Base-by-base conservation (phyloP, 2,888 invertebrate genomes). In the Lycophotia porphyrea region DNA sequence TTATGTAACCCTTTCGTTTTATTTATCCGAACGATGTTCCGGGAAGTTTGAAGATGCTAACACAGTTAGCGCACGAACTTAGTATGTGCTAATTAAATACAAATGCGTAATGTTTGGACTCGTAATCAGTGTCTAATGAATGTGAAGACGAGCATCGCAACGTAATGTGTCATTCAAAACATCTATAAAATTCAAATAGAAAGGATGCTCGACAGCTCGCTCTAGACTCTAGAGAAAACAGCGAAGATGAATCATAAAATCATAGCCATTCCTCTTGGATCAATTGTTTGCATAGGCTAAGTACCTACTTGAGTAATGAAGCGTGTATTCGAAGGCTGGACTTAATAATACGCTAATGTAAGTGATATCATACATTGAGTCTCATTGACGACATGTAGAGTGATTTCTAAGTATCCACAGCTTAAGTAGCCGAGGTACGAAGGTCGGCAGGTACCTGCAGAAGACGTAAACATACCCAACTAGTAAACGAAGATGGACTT, bases 1-100 rank as follows among this genome's bases (percentile, higher is more conserved):
- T 81, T 77, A 84, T 84, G 80, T 80, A 76, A 42, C 73, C 39
- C 75, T 77, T 83, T 89, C 74, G 87, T 87, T 89, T 89, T 72
- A 84, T 86, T 84, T 83, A 36, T 42, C 63, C 52, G 42, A 36
- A 36, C 2, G 24, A 52, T 71, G 36, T 61, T 68, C 58, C 58
- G 70, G 63, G 49, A 80, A 87, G 47, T 70, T 69, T 55, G 21
- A 55, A 18, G 34, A 58, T 49, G 49, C 63, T 77, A 85, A 82
- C 36, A 63, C 42, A 60, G 67, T 64, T 68, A 44, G 64, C 42
- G 52, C 79, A 79, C 80, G 79, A 85, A 70, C 27, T 69, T 36
- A 72, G 49, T n/a, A 31, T 67, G 79, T 80, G 88, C 55, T 86
- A 84, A 87, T 78, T 65, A 75, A 82, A 80, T 80, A 73, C 78